These are phyloP conservation scores for Geophilus truncorum DNA, from an alignment of 2,888 invertebrate genomes.

Conservation along the genomic window DNA sequence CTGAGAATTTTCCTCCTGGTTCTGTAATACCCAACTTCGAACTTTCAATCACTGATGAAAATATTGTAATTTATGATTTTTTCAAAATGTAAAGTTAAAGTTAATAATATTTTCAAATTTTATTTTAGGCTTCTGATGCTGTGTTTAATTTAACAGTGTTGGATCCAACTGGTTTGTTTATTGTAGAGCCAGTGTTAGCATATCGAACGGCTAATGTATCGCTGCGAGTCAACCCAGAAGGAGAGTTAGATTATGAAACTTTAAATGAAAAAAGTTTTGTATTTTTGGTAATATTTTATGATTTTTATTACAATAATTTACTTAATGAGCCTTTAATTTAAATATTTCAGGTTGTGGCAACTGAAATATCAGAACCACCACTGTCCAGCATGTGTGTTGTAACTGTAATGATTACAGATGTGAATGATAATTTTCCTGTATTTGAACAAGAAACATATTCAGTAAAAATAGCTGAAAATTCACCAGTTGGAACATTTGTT, in stretches of 20 bases:
- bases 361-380: background rate
- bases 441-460: conserved; percentile 77
- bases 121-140: background rate
- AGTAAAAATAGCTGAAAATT: conserved; percentile 74
- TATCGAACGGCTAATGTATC: background rate
- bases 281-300: background rate
- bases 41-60: background rate
- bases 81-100: no score
- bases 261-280: background rate
- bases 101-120: no score
- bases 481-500: conserved; percentile 63
- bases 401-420: conserved; percentile 77
- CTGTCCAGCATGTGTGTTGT: conserved; percentile 48
- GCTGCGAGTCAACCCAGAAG: background rate
- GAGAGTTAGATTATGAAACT: background rate
- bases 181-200: background rate
- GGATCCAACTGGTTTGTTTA: background rate
- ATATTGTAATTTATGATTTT: background rate
- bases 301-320: no score
- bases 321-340: background rate
- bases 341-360: background rate
- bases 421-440: conserved; percentile 80
- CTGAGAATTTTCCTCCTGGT: conserved; percentile 5
- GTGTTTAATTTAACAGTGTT: conserved; percentile 15
- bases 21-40: background rate